These are phyloP conservation scores for Chelmon rostratus DNA, from an alignment of 2,797 vertebrate genomes.

Conservation along the genomic window DNA sequence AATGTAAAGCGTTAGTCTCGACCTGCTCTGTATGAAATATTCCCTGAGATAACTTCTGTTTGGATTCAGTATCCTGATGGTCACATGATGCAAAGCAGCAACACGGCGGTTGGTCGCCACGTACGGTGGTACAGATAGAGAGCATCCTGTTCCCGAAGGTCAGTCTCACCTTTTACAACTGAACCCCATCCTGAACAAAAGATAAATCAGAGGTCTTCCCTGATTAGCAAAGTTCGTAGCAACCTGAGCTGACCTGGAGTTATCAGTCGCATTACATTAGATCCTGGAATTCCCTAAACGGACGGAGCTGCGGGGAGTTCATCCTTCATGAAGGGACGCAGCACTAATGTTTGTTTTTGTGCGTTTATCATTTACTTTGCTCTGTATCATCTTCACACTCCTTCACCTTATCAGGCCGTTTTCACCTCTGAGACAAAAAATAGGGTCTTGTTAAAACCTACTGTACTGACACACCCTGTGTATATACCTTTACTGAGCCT, in stretches of 20 bases:
- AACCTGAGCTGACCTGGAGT: not conserved
- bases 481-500: not conserved
- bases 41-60: too few species aligned
- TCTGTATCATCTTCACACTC: not conserved
- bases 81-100: not conserved
- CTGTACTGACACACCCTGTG: too few species aligned
- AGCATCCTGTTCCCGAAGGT: conserved; percentile 16
- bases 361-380: not conserved
- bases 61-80: not conserved
- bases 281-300: not conserved
- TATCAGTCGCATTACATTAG: not conserved
- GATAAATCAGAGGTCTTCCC: conserved; percentile 7
- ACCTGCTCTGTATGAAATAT: not conserved
- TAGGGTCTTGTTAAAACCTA: not conserved
- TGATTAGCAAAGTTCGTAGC: conserved; percentile 8
- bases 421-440: not conserved
- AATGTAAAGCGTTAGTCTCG: too few species aligned
- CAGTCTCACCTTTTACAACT: conserved; percentile 19
- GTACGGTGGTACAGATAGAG: too few species aligned
- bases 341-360: not conserved
- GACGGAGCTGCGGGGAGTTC: too few species aligned
- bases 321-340: too few species aligned
- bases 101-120: too few species aligned
- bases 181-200: not conserved
- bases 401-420: not conserved